Evolutionary conservation across 1,140 invertebrate species (phyloP), one percentile per base, ranked within the genome.

Genomic region (Agraylea sexmaculata): DNA sequence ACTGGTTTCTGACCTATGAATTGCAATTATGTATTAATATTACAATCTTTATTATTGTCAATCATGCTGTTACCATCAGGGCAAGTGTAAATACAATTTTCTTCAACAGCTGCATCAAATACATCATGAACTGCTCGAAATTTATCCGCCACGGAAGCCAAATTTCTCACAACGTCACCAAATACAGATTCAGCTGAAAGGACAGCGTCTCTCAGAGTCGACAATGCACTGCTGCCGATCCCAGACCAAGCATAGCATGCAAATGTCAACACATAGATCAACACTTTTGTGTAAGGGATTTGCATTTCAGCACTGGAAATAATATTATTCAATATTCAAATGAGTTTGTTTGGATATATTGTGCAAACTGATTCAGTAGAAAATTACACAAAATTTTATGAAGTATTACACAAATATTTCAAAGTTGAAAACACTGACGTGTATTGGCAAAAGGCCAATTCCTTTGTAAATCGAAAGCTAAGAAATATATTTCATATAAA

Each of bases 101-200:
- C 86, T 51, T 87, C 84, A 8, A 87, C 77, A 10, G 84, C 82
- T 3, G 81, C 80, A 58, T 87, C 79, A 41, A 88, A 79, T 4
- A 88, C 76, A 43, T 87, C 81, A 52, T 87, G 80, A 25, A 87
- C 69, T 4, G 74, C 76, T 50, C 74, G 75, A 49, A 88, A 79
- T 51, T 80, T 83, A 42, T 74, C 73, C 12, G 74, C 78, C 4
- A 87, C 70, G n/a, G 78, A 80, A 34, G 83, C 76, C 5, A 79
- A 68, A 60, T 85, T 86, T 43, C 73, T 62, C 44, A 86, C 72
- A 29, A 85, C 69, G 53, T 83, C 80, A 2, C 78, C 77, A 52
- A 87, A 85, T 10, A 85, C 69, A 7, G 71, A 70, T 59, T 85
- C 81, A 4, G 82, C 80, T 2, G 79, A 66, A 45, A 85, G 59